Percentiles rank a stretch among this genome's conserved stretches.
Evolutionary conservation across 1,140 invertebrate genomes (phyloP).

Genomic region (Zelostemma sp.): DNA sequence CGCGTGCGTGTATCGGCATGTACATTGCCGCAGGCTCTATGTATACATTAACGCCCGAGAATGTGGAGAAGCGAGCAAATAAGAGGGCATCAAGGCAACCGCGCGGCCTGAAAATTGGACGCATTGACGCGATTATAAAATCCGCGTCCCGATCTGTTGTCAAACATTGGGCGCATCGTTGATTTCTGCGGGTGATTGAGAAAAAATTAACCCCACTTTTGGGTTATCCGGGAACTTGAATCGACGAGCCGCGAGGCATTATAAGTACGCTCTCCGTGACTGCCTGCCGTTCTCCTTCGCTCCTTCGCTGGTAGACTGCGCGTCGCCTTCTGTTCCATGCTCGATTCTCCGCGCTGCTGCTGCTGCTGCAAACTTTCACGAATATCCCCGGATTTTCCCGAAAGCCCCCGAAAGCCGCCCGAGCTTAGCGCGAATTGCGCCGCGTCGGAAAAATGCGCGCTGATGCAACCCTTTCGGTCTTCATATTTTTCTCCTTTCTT

Average conservation of each 20-base stretch:
- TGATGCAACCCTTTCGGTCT: too few species aligned
- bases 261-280: neutral
- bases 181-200: too few species aligned
- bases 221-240: too few species aligned
- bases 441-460: neutral
- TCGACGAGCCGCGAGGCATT: neutral
- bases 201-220: too few species aligned
- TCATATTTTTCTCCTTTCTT: too few species aligned
- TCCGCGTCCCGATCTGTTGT: too few species aligned
- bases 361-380: slow-evolving; percentile 29
- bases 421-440: neutral
- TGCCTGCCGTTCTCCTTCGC: slow-evolving; percentile 17
- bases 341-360: slow-evolving; percentile 28
- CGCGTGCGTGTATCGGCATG: too few species aligned
- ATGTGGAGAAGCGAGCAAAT: slow-evolving; percentile 41
- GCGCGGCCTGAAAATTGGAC: too few species aligned
- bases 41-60: slow-evolving; percentile 45
- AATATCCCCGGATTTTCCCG: slow-evolving; percentile 17
- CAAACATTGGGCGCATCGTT: too few species aligned
- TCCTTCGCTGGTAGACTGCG: slow-evolving; percentile 37
- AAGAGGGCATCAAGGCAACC: slow-evolving; percentile 43
- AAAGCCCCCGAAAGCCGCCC: neutral
- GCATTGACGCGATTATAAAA: too few species aligned
- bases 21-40: slow-evolving; percentile 46
- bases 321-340: slow-evolving; percentile 37